Evolutionary conservation across 2,113 vertebrate species (phyloP).

Genomic region (Periophthalmodon schlosseri): DNA sequence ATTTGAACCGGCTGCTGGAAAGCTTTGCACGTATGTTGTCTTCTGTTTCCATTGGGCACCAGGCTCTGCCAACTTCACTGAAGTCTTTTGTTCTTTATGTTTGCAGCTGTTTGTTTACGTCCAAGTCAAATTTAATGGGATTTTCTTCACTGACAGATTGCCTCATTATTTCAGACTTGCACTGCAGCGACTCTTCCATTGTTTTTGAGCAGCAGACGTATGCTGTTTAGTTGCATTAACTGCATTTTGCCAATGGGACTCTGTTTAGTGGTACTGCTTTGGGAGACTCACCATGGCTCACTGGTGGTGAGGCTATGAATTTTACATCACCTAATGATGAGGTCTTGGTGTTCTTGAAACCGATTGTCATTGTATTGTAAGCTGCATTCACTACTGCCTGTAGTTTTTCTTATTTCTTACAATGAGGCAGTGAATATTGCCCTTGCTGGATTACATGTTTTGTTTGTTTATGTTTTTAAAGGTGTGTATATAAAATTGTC

Average conservation of each 20-base stretch:
- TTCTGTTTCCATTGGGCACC: slow-evolving; percentile 36
- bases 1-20: slow-evolving; percentile 68
- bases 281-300: slow-evolving; percentile 17
- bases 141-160: neutral
- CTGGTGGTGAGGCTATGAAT: slow-evolving; percentile 25
- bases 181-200: neutral
- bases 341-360: slow-evolving; percentile 10
- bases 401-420: slow-evolving; percentile 11
- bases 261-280: slow-evolving; percentile 14
- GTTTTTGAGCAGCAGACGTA: neutral
- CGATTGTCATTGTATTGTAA: slow-evolving; percentile 18
- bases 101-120: slow-evolving; percentile 48
- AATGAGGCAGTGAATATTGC: neutral
- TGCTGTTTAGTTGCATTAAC: neutral
- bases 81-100: slow-evolving; percentile 39
- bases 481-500: too few species aligned
- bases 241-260: slow-evolving; percentile 13
- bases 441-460: neutral
- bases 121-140: slow-evolving; percentile 12
- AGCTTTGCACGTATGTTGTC: slow-evolving; percentile 46
- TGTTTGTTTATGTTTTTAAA: neutral
- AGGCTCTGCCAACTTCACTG: slow-evolving; percentile 30
- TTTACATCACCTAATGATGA: slow-evolving; percentile 38
- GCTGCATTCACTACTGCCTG: neutral
- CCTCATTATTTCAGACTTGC: slow-evolving; percentile 2